A percentile compares a stretch with the other conserved stretches of the same genome.
Conservation (phyloP, 2,888 invertebrate species). For the Subacronicta megacephala region DNA sequence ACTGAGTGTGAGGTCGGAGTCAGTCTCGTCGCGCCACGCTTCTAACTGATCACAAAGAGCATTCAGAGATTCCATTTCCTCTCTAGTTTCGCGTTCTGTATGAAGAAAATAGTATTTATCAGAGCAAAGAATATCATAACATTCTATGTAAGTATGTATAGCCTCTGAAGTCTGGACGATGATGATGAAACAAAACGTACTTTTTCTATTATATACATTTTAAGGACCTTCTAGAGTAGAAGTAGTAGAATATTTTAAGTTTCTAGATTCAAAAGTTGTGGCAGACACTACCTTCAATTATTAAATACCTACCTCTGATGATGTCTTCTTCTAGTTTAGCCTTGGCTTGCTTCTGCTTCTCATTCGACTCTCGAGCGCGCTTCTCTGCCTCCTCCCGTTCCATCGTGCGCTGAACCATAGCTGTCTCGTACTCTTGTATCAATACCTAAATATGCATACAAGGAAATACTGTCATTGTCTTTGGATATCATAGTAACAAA, state of each 20-base stretch:
- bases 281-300: too few species aligned
- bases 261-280: too few species aligned
- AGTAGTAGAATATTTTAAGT: too few species aligned
- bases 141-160: too few species aligned
- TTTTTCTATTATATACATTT: too few species aligned
- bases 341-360: slow-evolving; percentile 81
- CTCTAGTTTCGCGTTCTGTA: slow-evolving; percentile 87
- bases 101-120: too few species aligned
- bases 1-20: slow-evolving; percentile 90
- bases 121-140: too few species aligned
- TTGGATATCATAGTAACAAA: too few species aligned
- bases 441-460: slow-evolving; percentile 48
- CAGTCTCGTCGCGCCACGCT: slow-evolving; percentile 91
- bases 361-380: slow-evolving; percentile 81
- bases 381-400: slow-evolving; percentile 88
- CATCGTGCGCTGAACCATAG: slow-evolving; percentile 83
- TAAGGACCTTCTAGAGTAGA: too few species aligned
- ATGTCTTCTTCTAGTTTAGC: slow-evolving; percentile 83
- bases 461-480: neutral
- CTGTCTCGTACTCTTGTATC: slow-evolving; percentile 89
- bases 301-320: slow-evolving; percentile 70
- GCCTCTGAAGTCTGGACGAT: too few species aligned
- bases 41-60: slow-evolving; percentile 89
- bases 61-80: slow-evolving; percentile 90
- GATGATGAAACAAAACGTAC: too few species aligned